A percentile compares a stretch with the other conserved stretches of the same genome.
These are phyloP conservation scores for Drosophila kikkawai DNA, from an alignment of 1,140 invertebrate genomes.

Conservation along the genomic window DNA sequence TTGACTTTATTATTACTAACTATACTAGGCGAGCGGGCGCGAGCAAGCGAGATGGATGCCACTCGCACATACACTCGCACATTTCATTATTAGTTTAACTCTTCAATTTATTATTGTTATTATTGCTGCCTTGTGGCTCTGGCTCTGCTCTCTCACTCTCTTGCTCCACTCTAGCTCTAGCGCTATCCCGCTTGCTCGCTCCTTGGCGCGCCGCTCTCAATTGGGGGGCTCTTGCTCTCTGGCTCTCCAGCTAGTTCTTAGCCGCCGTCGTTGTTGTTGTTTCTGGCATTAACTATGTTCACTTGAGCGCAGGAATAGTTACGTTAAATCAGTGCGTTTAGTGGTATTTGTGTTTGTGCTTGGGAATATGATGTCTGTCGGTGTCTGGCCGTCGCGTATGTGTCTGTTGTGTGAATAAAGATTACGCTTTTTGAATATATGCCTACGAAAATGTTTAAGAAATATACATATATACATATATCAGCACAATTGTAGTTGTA, in stretches of 20 bases:
- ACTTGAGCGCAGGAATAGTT: slow-evolving; percentile 71
- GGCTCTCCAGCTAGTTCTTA: slow-evolving; percentile 33
- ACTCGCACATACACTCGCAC: slow-evolving; percentile 29
- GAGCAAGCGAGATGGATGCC: slow-evolving; percentile 27
- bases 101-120: slow-evolving; percentile 83
- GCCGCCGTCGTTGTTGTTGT: slow-evolving; percentile 43
- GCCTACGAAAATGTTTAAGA: slow-evolving; percentile 44
- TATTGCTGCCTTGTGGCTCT: slow-evolving; percentile 53
- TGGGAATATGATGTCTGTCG: slow-evolving; percentile 33
- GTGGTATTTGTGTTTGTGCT: slow-evolving; percentile 41
- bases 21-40: slow-evolving; percentile 30
- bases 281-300: slow-evolving; percentile 72
- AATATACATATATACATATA: slow-evolving; percentile 12
- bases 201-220: slow-evolving; percentile 30
- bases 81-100: slow-evolving; percentile 82
- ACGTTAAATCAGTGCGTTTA: slow-evolving; percentile 78
- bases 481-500: slow-evolving; percentile 25
- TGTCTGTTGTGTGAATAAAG: slow-evolving; percentile 30
- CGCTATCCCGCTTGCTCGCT: slow-evolving; percentile 32
- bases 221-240: slow-evolving; percentile 29
- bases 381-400: slow-evolving; percentile 18
- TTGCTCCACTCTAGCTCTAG: slow-evolving; percentile 15
- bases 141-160: slow-evolving; percentile 21
- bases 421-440: slow-evolving; percentile 51
- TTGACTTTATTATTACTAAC: slow-evolving; percentile 65